phyloP scores from a whole-genome alignment of 2,888 invertebrate species.

The Drosophila paranaensis region DNA sequence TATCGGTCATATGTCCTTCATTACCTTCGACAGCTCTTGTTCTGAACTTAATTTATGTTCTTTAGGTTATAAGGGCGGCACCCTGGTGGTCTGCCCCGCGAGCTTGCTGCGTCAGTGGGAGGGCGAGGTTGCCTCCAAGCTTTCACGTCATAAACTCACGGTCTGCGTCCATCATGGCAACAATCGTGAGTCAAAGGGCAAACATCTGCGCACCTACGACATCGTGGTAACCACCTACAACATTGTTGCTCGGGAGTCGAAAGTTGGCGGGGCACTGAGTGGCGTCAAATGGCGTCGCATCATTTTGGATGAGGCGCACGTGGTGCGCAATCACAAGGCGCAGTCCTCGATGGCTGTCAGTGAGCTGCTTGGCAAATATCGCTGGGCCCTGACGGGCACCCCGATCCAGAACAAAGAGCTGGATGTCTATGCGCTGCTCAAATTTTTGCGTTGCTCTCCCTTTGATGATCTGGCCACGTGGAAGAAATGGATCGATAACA shows the following conservation, averaged over 20 bases:
- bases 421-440: constrained; percentile 91
- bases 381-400: constrained; percentile 97
- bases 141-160: constrained; percentile 87
- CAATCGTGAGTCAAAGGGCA: constrained; percentile 88
- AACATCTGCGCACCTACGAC: constrained; percentile 89
- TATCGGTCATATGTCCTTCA: no score
- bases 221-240: constrained; percentile 96
- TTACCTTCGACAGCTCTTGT: not conserved
- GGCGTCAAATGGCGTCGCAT: constrained; percentile 93
- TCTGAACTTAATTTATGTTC: not conserved
- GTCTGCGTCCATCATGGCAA: constrained; percentile 93
- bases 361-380: constrained; percentile 85
- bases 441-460: constrained; percentile 94
- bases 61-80: constrained; percentile 88
- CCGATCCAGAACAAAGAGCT: constrained; percentile 97
- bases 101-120: constrained; percentile 96
- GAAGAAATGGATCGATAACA: constrained; percentile 96
- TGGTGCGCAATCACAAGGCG: constrained; percentile 94
- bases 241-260: constrained; percentile 88
- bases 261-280: constrained; percentile 87
- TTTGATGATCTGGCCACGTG: constrained; percentile 95
- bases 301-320: constrained; percentile 97
- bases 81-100: constrained; percentile 96
- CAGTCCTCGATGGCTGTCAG: constrained; percentile 90
- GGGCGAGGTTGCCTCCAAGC: constrained; percentile 89